Evolutionary conservation across 2,113 vertebrate genomes (phyloP).

Genomic region (Ameiurus melas): DNA sequence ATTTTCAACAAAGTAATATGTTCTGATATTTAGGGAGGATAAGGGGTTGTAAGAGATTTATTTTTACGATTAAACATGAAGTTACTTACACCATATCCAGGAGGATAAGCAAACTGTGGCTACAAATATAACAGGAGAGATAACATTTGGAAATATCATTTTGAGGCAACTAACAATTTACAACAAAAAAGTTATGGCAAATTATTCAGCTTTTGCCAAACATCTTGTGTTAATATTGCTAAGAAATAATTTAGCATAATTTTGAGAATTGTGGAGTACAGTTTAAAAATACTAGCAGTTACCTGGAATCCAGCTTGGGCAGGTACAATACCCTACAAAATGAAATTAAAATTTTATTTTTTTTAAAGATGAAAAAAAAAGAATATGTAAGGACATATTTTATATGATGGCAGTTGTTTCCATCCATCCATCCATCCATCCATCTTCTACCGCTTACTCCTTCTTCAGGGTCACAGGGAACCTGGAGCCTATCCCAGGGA

Average conservation of each 20-base stretch:
- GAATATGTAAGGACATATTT: not conserved
- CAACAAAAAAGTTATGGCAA: no score
- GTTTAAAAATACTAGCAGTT: slow-evolving; percentile 30
- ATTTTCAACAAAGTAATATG: not conserved
- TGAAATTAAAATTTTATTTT: not conserved
- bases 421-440: no score
- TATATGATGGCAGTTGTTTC: no score
- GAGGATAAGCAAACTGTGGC: slow-evolving; percentile 34
- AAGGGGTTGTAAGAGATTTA: not conserved
- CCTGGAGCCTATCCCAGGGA: no score
- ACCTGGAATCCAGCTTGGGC: slow-evolving; percentile 51
- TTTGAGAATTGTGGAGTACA: not conserved
- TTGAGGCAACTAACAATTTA: no score
- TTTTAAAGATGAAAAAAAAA: no score
- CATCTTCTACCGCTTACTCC: no score
- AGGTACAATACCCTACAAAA: slow-evolving; percentile 27
- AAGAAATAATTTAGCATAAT: not conserved
- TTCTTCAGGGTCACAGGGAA: no score
- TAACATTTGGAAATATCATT: no score
- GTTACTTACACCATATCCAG: slow-evolving; percentile 38
- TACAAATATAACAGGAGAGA: slow-evolving; percentile 36
- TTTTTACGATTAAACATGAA: not conserved
- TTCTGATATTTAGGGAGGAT: not conserved
- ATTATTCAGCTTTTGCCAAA: not conserved
- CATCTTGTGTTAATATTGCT: not conserved